A percentile compares a stretch with the other conserved stretches of the same genome.
Conservation (phyloP, 2,113 vertebrate species). For the Aythya baeri region DNA sequence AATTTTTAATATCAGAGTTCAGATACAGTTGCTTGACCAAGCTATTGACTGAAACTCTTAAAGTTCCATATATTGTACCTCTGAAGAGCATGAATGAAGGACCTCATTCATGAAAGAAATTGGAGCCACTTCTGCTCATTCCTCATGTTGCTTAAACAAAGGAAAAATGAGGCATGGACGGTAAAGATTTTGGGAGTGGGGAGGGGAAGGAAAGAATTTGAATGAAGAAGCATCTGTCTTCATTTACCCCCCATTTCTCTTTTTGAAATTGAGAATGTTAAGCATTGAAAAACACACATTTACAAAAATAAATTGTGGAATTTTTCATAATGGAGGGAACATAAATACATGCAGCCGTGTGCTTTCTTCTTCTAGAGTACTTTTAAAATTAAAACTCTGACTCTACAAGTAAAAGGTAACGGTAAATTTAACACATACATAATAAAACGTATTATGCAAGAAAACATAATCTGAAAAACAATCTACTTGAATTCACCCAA, state of each 20-base stretch:
- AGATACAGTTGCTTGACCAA: slow-evolving; percentile 31
- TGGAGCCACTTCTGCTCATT: neutral
- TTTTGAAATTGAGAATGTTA: neutral
- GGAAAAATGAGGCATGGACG: neutral
- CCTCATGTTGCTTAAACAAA: neutral
- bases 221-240: neutral
- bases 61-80: neutral
- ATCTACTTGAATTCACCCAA: neutral
- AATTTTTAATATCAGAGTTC: neutral
- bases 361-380: neutral
- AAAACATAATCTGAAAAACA: neutral
- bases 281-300: neutral
- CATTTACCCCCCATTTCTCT: neutral
- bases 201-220: neutral
- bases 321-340: neutral
- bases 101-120: slow-evolving; percentile 27
- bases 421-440: neutral
- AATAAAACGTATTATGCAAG: neutral
- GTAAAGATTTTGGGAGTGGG: neutral
- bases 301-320: neutral
- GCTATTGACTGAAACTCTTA: slow-evolving; percentile 22
- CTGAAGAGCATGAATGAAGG: slow-evolving; percentile 15
- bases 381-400: neutral
- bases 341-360: neutral
- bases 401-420: neutral